Base-by-base conservation (phyloP, 1,140 invertebrate species). In the Cecropterus lyciades region DNA sequence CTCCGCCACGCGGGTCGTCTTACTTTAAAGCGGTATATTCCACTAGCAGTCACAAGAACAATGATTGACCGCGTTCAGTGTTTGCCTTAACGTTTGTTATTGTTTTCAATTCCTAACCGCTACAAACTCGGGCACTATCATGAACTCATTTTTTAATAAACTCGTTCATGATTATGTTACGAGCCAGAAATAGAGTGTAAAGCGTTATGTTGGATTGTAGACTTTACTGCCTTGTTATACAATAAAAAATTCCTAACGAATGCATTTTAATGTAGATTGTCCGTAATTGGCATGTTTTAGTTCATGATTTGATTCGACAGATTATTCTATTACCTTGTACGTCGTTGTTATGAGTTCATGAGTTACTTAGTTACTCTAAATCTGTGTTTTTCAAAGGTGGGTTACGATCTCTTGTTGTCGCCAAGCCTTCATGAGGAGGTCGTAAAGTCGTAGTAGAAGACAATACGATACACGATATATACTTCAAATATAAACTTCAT, bases 251-350 rank as follows among this genome's bases (percentile, higher is more conserved):
- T 37, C 16, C 10, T 56, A 43, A 14, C n/a, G 0, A n/a, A 0
- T 10, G 8, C 10, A 20, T 10, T 14, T 11, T 40, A 55, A 42
- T 40, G 40, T 40, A 55, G n/a, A 42, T 56, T 43, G 17, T 24
- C 53, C 33, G 15, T 56, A 56, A 56, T 56, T 56, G 53, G 16
- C 6, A 10, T 56, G n/a, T n/a, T n/a, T n/a, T n/a, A 24, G 53
- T 43, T 43, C 13, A 42, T 24, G 17, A 52, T 52, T 52, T 16
- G 49, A 52, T 56, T 43, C 10, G 16, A 56, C 37, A 43, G 53
- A 56, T 56, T 52, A 52, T 14, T 56, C 11, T 56, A 56, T 56
- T 56, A 43, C 53, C 53, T 56, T 56, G 53, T 43, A 43, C 11
- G 20, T 9, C 43, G 17, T 56, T 24, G 8, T 11, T 6, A 17